These are phyloP conservation scores for Heterohyrax brucei DNA, from an alignment of 2,797 vertebrate genomes.

Conservation along the genomic window DNA sequence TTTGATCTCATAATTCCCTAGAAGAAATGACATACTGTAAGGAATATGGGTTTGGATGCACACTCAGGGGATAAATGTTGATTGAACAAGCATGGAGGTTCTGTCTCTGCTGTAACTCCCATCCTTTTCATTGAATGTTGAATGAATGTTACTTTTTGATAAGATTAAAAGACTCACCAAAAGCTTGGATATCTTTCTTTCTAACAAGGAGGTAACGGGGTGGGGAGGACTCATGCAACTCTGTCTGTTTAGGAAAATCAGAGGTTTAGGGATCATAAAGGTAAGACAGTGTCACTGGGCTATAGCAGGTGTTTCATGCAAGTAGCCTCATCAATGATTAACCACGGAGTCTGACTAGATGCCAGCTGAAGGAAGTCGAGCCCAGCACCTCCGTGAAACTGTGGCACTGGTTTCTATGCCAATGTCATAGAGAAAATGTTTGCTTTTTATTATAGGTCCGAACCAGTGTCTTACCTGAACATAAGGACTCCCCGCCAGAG, in stretches of 20 bases:
- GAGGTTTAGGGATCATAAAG: constrained; percentile 50
- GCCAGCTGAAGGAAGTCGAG: neutral
- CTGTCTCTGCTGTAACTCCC: neutral
- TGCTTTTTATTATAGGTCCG: constrained; percentile 86
- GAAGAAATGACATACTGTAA: neutral
- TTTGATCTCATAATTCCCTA: neutral
- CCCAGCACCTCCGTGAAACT: neutral
- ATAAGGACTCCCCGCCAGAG: constrained; percentile 89
- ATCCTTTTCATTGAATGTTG: neutral
- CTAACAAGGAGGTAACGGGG: neutral
- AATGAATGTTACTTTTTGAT: neutral
- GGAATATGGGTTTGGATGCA: neutral
- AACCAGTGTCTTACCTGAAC: constrained; percentile 88
- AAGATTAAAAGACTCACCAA: constrained; percentile 30
- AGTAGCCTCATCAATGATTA: constrained; percentile 71
- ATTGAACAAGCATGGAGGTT: neutral
- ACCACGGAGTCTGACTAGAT: neutral
- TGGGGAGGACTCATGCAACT: neutral
- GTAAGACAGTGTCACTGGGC: neutral
- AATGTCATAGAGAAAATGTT: constrained; percentile 56
- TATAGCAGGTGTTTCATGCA: neutral
- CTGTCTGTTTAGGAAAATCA: constrained; percentile 24
- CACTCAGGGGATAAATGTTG: neutral
- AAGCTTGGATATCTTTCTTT: neutral
- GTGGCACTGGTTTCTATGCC: neutral